Evolutionary conservation across 2,797 vertebrate genomes (phyloP).

Genomic region (Pteropus rufus): DNA sequence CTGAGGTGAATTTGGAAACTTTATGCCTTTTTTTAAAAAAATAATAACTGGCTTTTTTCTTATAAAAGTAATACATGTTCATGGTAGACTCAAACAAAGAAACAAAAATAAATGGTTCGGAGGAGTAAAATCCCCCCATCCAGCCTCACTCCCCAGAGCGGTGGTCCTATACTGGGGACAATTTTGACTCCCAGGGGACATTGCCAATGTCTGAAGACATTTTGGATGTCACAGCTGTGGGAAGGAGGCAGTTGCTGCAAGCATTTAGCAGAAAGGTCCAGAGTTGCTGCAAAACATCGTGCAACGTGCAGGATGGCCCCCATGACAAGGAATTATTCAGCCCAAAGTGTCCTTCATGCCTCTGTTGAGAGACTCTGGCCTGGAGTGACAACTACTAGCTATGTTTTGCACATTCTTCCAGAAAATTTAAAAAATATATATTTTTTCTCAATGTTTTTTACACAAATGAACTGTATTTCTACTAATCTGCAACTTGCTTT

Average conservation of each 20-base stretch:
- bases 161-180: not conserved
- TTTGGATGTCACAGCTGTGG: not conserved
- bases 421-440: not conserved
- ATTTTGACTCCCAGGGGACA: not conserved
- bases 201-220: not conserved
- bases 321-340: not conserved
- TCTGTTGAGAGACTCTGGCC: rapidly evolving
- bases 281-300: not conserved
- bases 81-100: not conserved
- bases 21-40: not conserved
- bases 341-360: rapidly evolving
- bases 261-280: not conserved
- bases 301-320: rapidly evolving
- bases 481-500: not conserved
- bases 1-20: not conserved
- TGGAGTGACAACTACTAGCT: not conserved
- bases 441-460: not conserved
- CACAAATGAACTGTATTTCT: not conserved
- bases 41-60: not conserved
- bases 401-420: not conserved
- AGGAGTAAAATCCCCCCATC: not conserved
- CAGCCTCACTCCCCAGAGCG: not conserved
- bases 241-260: rapidly evolving
- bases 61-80: not conserved
- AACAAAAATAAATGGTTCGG: not conserved